Conservation (phyloP, 2,888 invertebrate genomes). For the Masnerella sp. region DNA sequence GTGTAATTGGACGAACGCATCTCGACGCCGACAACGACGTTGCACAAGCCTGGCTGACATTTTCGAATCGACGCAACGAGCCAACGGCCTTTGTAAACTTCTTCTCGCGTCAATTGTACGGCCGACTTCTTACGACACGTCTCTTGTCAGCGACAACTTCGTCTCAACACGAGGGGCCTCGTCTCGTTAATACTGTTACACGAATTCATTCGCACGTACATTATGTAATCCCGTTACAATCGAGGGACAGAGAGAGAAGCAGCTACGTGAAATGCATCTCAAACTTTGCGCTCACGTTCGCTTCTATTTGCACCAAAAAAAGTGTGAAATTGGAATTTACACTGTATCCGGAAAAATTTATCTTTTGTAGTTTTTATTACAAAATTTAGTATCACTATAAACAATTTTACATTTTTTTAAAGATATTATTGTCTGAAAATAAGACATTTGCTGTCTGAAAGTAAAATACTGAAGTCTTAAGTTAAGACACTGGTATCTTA, state of each 20-base stretch:
- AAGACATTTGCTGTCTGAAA: too few relatives aligned
- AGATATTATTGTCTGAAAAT: too few relatives aligned
- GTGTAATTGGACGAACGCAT: slow-evolving; percentile 50
- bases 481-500: too few relatives aligned
- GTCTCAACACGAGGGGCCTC: slow-evolving; percentile 54
- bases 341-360: too few relatives aligned
- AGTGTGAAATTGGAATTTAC: too few relatives aligned
- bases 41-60: slow-evolving; percentile 66
- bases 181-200: slow-evolving; percentile 61
- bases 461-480: too few relatives aligned
- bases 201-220: slow-evolving; percentile 56
- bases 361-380: too few relatives aligned
- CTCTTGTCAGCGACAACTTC: slow-evolving; percentile 66
- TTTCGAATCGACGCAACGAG: slow-evolving; percentile 65
- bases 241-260: background rate
- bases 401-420: too few relatives aligned
- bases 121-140: slow-evolving; percentile 63
- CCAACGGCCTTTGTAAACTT: slow-evolving; percentile 65
- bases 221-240: slow-evolving; percentile 64
- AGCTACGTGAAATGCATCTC: too few relatives aligned
- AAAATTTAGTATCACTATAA: too few relatives aligned
- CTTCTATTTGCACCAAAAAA: too few relatives aligned
- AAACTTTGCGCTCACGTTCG: too few relatives aligned
- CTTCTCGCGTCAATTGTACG: slow-evolving; percentile 65
- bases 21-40: slow-evolving; percentile 45